These are phyloP conservation scores for Drymodes brunneopygia DNA, from an alignment of 2,113 vertebrate species.

Conservation along the genomic window DNA sequence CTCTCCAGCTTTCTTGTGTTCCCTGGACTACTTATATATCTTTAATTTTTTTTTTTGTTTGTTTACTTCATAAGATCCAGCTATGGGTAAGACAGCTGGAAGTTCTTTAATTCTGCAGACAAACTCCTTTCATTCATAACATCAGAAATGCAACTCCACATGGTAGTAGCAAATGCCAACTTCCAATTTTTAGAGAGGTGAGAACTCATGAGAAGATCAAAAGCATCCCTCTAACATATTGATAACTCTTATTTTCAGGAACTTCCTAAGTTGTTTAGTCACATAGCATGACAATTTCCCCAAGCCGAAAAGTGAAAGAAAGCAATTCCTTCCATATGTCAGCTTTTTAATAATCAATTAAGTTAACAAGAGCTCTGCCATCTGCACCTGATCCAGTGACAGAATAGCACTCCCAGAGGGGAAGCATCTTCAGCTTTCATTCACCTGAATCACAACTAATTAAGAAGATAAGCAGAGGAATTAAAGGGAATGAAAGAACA, in stretches of 20 bases:
- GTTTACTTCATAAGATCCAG: neutral
- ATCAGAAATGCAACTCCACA: neutral
- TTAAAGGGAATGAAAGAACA: constrained; percentile 10
- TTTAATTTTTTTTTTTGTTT: neutral
- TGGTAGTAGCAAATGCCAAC: neutral
- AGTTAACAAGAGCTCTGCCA: constrained; percentile 1
- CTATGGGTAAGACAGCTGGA: neutral
- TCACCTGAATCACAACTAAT: constrained; percentile 9
- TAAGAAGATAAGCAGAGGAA: neutral
- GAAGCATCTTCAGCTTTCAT: neutral
- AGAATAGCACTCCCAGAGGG: neutral
- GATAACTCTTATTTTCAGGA: neutral
- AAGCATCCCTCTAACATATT: neutral
- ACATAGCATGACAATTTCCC: neutral
- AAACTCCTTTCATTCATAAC: neutral
- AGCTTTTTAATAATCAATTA: constrained; percentile 49
- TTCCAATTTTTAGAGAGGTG: neutral
- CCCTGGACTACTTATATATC: neutral
- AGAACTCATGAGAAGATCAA: neutral
- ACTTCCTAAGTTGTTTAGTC: neutral
- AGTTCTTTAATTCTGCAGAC: neutral
- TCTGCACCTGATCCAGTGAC: constrained; percentile 32
- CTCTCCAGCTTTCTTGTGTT: neutral
- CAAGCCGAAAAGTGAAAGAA: neutral
- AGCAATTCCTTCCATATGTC: constrained; percentile 23